Conservation (phyloP, 2,888 invertebrate genomes). For the Hirtodrosophila trivittata region DNA sequence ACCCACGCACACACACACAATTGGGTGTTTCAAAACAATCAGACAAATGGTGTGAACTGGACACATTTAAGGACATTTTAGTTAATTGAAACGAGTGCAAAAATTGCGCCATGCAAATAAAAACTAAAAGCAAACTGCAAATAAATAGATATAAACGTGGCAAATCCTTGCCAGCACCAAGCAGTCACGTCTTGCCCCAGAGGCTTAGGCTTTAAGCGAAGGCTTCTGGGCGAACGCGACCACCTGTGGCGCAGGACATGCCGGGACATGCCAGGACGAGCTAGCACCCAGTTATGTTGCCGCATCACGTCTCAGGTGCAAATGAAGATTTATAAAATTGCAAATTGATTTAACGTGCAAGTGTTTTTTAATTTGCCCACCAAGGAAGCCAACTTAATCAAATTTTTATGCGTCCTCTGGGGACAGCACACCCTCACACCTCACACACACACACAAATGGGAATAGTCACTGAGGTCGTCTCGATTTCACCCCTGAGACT, state of each 20-base stretch:
- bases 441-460: slow-evolving; percentile 16
- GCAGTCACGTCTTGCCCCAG: slow-evolving; percentile 62
- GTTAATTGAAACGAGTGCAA: slow-evolving; percentile 80
- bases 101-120: slow-evolving; percentile 58
- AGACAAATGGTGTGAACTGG: slow-evolving; percentile 78
- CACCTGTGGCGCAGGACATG: slow-evolving; percentile 60
- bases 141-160: slow-evolving; percentile 41
- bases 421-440: slow-evolving; percentile 40
- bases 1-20: slow-evolving; percentile 16
- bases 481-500: slow-evolving; percentile 70
- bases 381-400: slow-evolving; percentile 65
- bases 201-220: slow-evolving; percentile 34
- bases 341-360: slow-evolving; percentile 79
- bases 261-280: background rate
- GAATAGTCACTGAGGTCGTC: slow-evolving; percentile 35
- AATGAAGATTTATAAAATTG: slow-evolving; percentile 80
- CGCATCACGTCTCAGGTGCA: slow-evolving; percentile 74
- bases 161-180: slow-evolving; percentile 58
- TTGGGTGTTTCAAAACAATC: slow-evolving; percentile 71
- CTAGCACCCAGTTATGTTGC: background rate
- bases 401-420: slow-evolving; percentile 79
- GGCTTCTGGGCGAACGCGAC: slow-evolving; percentile 25
- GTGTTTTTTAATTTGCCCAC: slow-evolving; percentile 67
- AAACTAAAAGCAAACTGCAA: slow-evolving; percentile 40
- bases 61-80: slow-evolving; percentile 72